Evolutionary conservation across 2,797 vertebrate species (phyloP), one percentile per base, ranked within the genome.

Genomic region (Leptatherina wallacei): DNA sequence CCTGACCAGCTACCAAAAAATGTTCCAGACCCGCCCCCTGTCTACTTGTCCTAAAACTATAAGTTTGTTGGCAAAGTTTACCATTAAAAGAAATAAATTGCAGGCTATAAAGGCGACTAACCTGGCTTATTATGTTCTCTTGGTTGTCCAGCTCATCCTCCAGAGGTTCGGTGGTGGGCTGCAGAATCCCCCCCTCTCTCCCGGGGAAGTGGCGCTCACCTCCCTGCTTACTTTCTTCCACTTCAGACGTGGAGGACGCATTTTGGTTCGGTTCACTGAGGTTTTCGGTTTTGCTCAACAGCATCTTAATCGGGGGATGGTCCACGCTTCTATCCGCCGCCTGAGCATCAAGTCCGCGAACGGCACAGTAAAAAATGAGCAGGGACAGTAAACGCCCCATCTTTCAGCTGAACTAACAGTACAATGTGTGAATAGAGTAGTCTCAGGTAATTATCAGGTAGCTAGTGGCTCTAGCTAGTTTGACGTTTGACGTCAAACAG

Each of bases 41-140:
- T 47, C 44, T 0, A 16, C 9, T n/a, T n/a, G 18, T 8, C 1
- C 6, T 9, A n/a, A 6, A 42, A 42, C 40, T 18, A 6, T 49
- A 18, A 47, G 24, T 68, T 54, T 54, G 13, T 18, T 24, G 27
- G 6, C 20, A 33, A 30, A 52, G 24, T 59, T 65, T 65, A 36
- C 51, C 49, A 38, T 27, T 13, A 49, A 65, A 65, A 29, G 11
- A 1, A 30, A 56, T 30, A 24, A 24, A 52, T 11, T 51, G 47
- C 10, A 4, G 2, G 47, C 44, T n/a, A 9, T 20, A 22, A 49
- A 47, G 22, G 12, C 2, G 3, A 42, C 82, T 12, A 0, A 97
- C 96, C 96, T 98, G 96, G 22, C 95, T 96, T 20, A 97, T 85
- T 71, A 97, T 86, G 79, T 96, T 98, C 89, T 97, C 96, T 67